phyloP scores from a whole-genome alignment of 2,797 vertebrate species.

The Syngnathus acus region DNA sequence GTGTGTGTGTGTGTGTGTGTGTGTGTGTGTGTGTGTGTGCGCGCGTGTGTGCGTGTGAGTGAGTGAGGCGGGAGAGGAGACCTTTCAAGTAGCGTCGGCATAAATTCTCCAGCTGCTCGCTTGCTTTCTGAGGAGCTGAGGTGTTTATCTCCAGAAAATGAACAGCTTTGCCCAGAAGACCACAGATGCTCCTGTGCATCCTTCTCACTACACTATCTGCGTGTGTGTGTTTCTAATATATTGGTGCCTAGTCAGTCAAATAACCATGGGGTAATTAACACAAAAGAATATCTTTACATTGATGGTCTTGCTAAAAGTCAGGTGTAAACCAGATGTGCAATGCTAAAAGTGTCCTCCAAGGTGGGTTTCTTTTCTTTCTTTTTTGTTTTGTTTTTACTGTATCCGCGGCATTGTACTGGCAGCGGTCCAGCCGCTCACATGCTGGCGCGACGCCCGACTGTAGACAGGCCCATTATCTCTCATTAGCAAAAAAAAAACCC shows the following conservation, averaged over 20 bases:
- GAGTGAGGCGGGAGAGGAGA: slow-evolving; percentile 58
- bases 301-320: slow-evolving; percentile 8
- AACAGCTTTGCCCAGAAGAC: slow-evolving; percentile 72
- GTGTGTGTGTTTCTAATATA: slow-evolving; percentile 42
- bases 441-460: slow-evolving; percentile 61
- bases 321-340: slow-evolving; percentile 42
- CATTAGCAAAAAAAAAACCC: slow-evolving; percentile 58
- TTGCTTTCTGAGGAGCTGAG: slow-evolving; percentile 69
- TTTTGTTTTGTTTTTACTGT: slow-evolving; percentile 42
- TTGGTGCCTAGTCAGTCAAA: slow-evolving; percentile 40
- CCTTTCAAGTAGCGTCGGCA: slow-evolving; percentile 69
- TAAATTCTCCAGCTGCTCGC: slow-evolving; percentile 75
- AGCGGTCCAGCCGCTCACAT: slow-evolving; percentile 57
- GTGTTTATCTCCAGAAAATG: slow-evolving; percentile 71
- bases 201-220: slow-evolving; percentile 53
- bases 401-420: slow-evolving; percentile 64
- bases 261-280: slow-evolving; percentile 19
- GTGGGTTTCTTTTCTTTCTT: not conserved
- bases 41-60: slow-evolving; percentile 41
- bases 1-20: not conserved
- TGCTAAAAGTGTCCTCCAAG: not conserved
- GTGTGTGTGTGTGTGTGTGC: slow-evolving; percentile 34
- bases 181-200: slow-evolving; percentile 67
- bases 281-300: slow-evolving; percentile 16
- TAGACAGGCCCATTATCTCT: slow-evolving; percentile 73